These are phyloP conservation scores for Geococcyx californianus DNA, from an alignment of 2,113 vertebrate species.

Conservation along the genomic window DNA sequence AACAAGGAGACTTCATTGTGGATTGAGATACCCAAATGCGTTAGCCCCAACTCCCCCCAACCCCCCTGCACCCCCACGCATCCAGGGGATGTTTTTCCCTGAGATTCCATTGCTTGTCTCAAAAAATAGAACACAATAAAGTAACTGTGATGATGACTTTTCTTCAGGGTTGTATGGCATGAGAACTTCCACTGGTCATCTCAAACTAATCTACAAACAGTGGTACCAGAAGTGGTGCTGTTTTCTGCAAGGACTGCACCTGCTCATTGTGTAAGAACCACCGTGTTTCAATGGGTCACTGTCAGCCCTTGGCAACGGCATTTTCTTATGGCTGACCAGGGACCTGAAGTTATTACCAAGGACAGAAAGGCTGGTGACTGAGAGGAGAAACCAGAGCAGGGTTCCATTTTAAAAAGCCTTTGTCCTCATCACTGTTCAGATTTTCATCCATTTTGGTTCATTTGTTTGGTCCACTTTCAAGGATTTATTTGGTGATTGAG, in stretches of 20 bases:
- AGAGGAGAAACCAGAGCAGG: background rate
- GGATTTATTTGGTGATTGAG: background rate
- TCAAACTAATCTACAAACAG: background rate
- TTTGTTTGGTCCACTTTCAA: background rate
- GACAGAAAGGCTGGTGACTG: background rate
- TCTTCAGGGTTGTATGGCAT: background rate
- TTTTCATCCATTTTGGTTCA: background rate
- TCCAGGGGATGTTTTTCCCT: background rate
- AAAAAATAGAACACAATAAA: background rate
- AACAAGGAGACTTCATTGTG: background rate
- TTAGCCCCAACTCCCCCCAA: too few relatives aligned
- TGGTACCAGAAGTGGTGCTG: background rate
- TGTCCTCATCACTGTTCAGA: background rate
- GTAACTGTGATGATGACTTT: background rate
- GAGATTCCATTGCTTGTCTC: background rate
- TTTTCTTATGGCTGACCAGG: background rate
- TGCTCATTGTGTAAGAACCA: background rate
- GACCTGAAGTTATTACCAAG: background rate
- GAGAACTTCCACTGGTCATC: background rate
- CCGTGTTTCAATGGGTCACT: background rate
- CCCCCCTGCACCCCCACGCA: too few relatives aligned
- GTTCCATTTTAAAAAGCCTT: background rate
- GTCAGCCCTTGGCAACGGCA: background rate
- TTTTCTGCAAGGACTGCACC: background rate
- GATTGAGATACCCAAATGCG: background rate